Evolutionary conservation across 2,797 vertebrate species (phyloP).

Genomic region (Bradypus variegatus): DNA sequence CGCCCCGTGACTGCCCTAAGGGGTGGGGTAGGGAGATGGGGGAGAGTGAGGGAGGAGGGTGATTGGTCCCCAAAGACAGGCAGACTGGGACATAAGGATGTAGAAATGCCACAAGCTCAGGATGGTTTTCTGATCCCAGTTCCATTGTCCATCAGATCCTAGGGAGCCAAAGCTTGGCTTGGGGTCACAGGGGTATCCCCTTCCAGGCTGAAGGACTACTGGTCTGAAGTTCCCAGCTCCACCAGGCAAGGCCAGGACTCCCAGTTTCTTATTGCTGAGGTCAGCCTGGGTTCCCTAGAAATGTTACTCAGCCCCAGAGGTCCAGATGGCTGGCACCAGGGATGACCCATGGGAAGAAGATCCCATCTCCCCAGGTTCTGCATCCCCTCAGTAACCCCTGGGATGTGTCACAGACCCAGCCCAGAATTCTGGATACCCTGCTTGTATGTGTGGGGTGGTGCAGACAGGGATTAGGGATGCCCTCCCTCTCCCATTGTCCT

Average conservation of each 20-base stretch:
- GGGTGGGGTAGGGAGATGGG: no score
- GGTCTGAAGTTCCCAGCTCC: neutral
- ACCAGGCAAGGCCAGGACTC: neutral
- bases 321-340: neutral
- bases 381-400: neutral
- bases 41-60: no score
- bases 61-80: neutral
- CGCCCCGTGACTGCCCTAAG: neutral
- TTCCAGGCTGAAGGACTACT: neutral
- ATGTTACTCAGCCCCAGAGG: neutral
- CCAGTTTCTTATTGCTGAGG: neutral
- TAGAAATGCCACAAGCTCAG: neutral
- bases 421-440: neutral
- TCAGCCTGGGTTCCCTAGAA: neutral
- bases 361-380: neutral
- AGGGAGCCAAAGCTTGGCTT: neutral
- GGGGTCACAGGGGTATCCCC: neutral
- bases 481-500: neutral
- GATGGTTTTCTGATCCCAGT: neutral
- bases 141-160: neutral
- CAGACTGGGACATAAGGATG: neutral
- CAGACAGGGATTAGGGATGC: neutral
- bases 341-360: neutral
- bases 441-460: neutral
- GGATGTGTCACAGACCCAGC: neutral